A percentile compares a stretch with the other conserved stretches of the same genome.
phyloP scores from a whole-genome alignment of 2,888 invertebrate species.

The Clanis bilineata region DNA sequence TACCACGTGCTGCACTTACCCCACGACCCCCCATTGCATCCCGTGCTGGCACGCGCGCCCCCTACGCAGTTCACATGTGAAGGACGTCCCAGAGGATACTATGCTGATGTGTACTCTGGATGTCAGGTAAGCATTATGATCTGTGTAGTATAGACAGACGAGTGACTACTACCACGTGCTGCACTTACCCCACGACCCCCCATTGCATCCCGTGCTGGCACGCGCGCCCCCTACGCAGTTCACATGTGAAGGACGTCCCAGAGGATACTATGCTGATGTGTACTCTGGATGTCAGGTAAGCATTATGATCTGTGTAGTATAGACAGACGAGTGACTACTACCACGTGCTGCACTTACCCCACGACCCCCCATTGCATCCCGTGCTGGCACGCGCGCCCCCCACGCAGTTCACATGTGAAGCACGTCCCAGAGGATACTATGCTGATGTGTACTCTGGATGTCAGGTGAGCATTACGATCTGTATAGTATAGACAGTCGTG shows the following conservation, averaged over 20 bases:
- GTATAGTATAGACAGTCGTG: too few species aligned
- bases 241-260: too few species aligned
- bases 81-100: slow-evolving; percentile 64
- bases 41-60: slow-evolving; percentile 66
- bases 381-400: too few species aligned
- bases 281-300: slow-evolving; percentile 54
- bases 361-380: slow-evolving; percentile 37
- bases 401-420: too few species aligned
- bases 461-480: slow-evolving; percentile 54
- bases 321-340: too few species aligned
- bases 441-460: too few species aligned
- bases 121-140: slow-evolving; percentile 65
- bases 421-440: neutral
- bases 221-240: too few species aligned
- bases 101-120: slow-evolving; percentile 74
- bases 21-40: slow-evolving; percentile 80
- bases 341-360: slow-evolving; percentile 28
- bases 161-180: too few species aligned
- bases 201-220: too few species aligned
- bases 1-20: slow-evolving; percentile 82
- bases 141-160: neutral
- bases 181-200: slow-evolving; percentile 45
- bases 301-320: neutral
- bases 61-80: slow-evolving; percentile 69
- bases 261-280: neutral